phyloP scores from a whole-genome alignment of 2,113 vertebrate species.

The Canis aureus region DNA sequence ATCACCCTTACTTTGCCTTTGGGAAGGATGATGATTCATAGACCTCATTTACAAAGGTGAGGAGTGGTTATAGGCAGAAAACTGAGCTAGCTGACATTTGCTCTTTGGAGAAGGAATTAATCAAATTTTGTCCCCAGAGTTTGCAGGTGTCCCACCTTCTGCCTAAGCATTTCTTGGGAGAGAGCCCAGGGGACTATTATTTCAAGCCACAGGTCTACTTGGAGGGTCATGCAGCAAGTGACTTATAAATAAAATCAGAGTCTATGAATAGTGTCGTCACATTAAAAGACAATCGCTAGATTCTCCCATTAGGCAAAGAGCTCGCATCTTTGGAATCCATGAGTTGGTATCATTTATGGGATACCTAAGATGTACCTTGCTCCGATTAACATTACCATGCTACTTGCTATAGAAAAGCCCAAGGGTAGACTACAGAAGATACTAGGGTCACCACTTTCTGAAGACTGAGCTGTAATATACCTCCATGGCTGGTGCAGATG shows the following conservation, averaged over 20 bases:
- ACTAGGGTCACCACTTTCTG: too few species aligned
- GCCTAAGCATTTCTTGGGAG: neutral
- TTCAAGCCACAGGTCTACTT: slow-evolving; percentile 78
- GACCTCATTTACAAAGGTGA: neutral
- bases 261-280: slow-evolving; percentile 79
- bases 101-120: slow-evolving; percentile 35
- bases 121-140: neutral
- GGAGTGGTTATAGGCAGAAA: neutral
- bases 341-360: slow-evolving; percentile 80
- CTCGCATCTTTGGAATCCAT: slow-evolving; percentile 83
- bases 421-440: too few species aligned
- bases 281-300: slow-evolving; percentile 70
- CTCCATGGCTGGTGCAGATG: neutral
- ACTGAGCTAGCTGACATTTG: slow-evolving; percentile 7
- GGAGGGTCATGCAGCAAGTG: slow-evolving; percentile 73
- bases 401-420: too few species aligned
- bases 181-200: slow-evolving; percentile 47
- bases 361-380: slow-evolving; percentile 81
- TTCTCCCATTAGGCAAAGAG: slow-evolving; percentile 81
- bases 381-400: too few species aligned
- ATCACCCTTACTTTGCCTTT: neutral
- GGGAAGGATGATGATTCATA: neutral
- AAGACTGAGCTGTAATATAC: too few species aligned
- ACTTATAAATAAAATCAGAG: slow-evolving; percentile 78
- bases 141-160: neutral